Evolutionary conservation across 2,113 vertebrate species (phyloP), one percentile per base, ranked within the genome.

Genomic region (Nothoprocta perdicaria): DNA sequence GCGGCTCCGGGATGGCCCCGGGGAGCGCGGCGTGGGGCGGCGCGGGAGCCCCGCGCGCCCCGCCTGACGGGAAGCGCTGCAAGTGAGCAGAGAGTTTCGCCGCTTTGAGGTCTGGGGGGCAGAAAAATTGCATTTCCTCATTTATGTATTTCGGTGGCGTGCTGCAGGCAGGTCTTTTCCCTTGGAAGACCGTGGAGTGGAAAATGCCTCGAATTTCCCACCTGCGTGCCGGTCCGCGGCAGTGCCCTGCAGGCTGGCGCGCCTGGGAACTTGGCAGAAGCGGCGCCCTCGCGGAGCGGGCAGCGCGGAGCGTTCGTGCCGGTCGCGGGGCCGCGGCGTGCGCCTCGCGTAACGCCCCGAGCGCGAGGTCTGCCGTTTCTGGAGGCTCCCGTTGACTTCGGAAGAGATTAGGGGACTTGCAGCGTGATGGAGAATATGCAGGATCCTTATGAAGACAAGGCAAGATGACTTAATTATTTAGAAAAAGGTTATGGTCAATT

Each of bases 171-270:
- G 75, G 94, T 94, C 53, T 74, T 77, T 48, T 45, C 76, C 73
- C 43, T 65, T 46, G 88, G 87, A 91, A 85, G 80, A 72, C 79
- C 68, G 78, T 55, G 72, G 68, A 29, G 82, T 80, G 89, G 72
- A 46, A 95, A 93, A 92, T 61, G 92, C 94, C 65, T 89, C 73
- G 46, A 86, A 75, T 96, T 88, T 94, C 92, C 72, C 89, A 91
- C 80, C 12, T 85, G 86, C 76, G 22, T 90, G 89, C 84, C 66
- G 87, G 87, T 82, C 46, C 17, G 89, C 72, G 41, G 92, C 83
- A 78, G 83, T 80, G 91, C 53, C 63, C 61, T 52, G 84, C 90
- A 67, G 94, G 72, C 88, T 94, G 76, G 89, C 80, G 80, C 84
- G 46, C 69, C 90, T 26, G 23, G 62, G 41, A 86, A 66, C 90